Conservation (phyloP, 2,888 invertebrate genomes). For the Athetis lepigone region DNA sequence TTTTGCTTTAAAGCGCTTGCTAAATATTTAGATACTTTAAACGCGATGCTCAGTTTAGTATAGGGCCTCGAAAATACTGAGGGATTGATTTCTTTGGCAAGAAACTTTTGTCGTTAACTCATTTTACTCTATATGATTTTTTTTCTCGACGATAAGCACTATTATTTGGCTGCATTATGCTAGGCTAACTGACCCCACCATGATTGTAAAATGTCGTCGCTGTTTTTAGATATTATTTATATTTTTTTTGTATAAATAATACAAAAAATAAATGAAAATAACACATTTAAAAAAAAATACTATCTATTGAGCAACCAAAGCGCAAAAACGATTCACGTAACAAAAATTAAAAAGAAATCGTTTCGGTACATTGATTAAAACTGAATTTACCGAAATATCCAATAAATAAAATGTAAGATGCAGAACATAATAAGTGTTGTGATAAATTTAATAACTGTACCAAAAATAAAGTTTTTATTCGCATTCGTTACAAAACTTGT, state of each 20-base stretch:
- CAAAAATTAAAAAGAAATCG: background rate
- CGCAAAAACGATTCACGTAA: background rate
- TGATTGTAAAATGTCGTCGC: too few species aligned
- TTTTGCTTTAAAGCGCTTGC: slow-evolving; percentile 67
- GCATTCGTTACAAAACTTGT: too few species aligned
- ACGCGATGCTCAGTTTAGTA: slow-evolving; percentile 40
- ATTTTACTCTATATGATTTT: too few species aligned
- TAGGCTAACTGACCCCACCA: too few species aligned
- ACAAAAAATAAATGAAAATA: too few species aligned
- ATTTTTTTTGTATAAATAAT: too few species aligned
- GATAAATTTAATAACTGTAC: slow-evolving; percentile 1
- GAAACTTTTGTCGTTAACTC: background rate
- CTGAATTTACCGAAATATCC: slow-evolving; percentile 16
- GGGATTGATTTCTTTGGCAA: background rate
- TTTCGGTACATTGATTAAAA: slow-evolving; percentile 18
- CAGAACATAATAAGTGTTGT: slow-evolving; percentile 20
- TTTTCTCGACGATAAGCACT: too few species aligned
- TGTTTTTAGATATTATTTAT: too few species aligned
- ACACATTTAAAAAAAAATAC: too few species aligned
- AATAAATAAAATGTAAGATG: slow-evolving; percentile 24
- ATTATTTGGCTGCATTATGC: too few species aligned
- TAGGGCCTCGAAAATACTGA: slow-evolving; percentile 7
- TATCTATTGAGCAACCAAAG: too few species aligned
- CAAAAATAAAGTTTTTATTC: too few species aligned
- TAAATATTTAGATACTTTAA: slow-evolving; percentile 66